These are phyloP conservation scores for Myanophis thanlyinensis DNA, from an alignment of 2,113 vertebrate genomes.

Conservation along the genomic window DNA sequence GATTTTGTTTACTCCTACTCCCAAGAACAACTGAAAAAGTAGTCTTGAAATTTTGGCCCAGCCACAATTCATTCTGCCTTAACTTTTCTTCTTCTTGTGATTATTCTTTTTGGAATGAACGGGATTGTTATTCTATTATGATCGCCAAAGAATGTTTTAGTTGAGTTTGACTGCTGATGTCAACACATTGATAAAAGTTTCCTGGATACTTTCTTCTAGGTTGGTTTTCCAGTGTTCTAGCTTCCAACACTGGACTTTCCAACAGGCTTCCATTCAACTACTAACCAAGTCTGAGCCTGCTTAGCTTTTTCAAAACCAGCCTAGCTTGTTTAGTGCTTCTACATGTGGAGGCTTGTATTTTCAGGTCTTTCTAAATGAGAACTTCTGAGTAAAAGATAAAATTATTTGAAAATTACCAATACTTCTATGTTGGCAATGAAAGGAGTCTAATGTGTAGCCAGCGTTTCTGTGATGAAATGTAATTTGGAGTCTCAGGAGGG, in stretches of 20 bases:
- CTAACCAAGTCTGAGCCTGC: not conserved
- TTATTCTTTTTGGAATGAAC: not conserved
- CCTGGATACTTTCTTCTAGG: not conserved
- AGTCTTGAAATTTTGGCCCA: not conserved
- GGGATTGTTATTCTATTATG: not conserved
- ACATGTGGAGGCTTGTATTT: not conserved
- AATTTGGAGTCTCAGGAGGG: not conserved
- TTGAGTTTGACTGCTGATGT: not conserved
- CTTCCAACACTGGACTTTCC: not conserved
- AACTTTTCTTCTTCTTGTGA: not conserved
- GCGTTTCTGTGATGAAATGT: not conserved
- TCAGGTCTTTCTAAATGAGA: not conserved
- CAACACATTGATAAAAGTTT: not conserved
- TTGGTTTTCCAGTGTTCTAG: not conserved
- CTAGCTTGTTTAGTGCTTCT: not conserved
- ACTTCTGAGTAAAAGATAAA: not conserved
- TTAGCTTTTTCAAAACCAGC: not conserved
- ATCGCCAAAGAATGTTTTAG: not conserved
- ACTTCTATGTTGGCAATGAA: not conserved
- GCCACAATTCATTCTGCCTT: not conserved
- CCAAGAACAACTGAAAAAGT: not conserved
- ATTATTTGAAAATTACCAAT: not conserved
- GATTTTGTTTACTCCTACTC: not conserved
- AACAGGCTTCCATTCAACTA: not conserved
- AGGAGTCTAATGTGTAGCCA: not conserved